Base-by-base conservation (phyloP, 2,888 invertebrate species). In the Autographa pulchrina region DNA sequence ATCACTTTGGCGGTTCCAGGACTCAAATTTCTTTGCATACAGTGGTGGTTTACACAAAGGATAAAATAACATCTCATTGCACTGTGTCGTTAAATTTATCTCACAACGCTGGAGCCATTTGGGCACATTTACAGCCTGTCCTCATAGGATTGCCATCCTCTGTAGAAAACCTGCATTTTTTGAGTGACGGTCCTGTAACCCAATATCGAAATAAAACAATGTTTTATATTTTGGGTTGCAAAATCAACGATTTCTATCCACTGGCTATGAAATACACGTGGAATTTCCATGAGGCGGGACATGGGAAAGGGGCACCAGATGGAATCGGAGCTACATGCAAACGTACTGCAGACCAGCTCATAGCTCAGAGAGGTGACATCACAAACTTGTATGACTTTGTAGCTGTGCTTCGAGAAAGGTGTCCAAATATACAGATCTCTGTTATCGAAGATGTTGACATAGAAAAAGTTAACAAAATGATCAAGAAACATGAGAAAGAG, bases 241-340 rank as follows among this genome's bases (percentile, higher is more conserved):
- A 9, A 54, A 54, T 54, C n/a, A 2, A n/a, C 4, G 7, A 54
- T 14, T 41, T 41, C 41, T 41, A 41, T 41, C 14, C 14, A 41
- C 41, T 41, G 13, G 41, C 18, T 54, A 54, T 54, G 18, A 54
- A 54, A 14, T 54, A 18, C 18, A 18, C n/a, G 18, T 54, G 54
- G 54, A 54, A 54, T 54, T 54, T 18, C n/a, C 54, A 54, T 54
- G n/a, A 54, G 18, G 54, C 54, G 54, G 54, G 54, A 18, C 54
- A 54, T 54, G 54, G 16, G 7, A 54, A 54, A 54, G 54, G 54
- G 16, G 54, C 54, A n/a, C 54, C n/a, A 54, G 54, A 54, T 18
- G 54, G 32, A 32, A 32, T 32, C 32, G 32, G 32, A 32, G 32
- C 32, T 32, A 18, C 54, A 13, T 41, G 41, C 14, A 41, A 41